Conservation (phyloP, 2,113 vertebrate species). For the Pterocles gutturalis region DNA sequence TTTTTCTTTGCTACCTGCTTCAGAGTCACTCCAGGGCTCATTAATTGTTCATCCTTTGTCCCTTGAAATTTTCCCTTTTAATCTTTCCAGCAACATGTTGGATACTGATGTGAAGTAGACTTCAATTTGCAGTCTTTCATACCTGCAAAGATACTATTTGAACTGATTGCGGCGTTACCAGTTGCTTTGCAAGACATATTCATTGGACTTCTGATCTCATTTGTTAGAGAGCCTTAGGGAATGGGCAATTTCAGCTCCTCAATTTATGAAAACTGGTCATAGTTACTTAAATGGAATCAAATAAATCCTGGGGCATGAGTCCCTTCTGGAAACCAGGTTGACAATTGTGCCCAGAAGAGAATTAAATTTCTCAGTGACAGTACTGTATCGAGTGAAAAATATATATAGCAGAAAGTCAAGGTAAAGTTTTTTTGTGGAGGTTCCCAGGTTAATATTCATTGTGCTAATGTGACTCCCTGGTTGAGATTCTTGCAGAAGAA, state of each 20-base stretch:
- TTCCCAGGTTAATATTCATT: constrained; percentile 18
- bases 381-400: background rate
- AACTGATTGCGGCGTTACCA: background rate
- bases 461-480: background rate
- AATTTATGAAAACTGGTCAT: constrained; percentile 62
- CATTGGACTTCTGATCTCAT: constrained; percentile 63
- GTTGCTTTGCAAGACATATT: constrained; percentile 27
- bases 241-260: constrained; percentile 35
- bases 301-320: constrained; percentile 9
- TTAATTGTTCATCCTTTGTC: constrained; percentile 58
- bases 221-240: constrained; percentile 46
- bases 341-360: constrained; percentile 20
- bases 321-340: constrained; percentile 46
- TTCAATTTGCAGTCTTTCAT: constrained; percentile 39
- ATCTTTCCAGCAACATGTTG: constrained; percentile 20
- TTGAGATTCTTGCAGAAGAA: background rate
- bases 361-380: background rate
- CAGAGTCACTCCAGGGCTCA: constrained; percentile 41
- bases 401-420: background rate
- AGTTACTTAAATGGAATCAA: constrained; percentile 44
- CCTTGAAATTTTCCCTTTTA: constrained; percentile 50
- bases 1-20: constrained; percentile 63
- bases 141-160: constrained; percentile 19
- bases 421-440: background rate
- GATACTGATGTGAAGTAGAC: constrained; percentile 22